A percentile compares a stretch with the other conserved stretches of the same genome.
Evolutionary conservation across 2,113 vertebrate genomes (phyloP).

Genomic region (Dolichallabes microphthalmus): DNA sequence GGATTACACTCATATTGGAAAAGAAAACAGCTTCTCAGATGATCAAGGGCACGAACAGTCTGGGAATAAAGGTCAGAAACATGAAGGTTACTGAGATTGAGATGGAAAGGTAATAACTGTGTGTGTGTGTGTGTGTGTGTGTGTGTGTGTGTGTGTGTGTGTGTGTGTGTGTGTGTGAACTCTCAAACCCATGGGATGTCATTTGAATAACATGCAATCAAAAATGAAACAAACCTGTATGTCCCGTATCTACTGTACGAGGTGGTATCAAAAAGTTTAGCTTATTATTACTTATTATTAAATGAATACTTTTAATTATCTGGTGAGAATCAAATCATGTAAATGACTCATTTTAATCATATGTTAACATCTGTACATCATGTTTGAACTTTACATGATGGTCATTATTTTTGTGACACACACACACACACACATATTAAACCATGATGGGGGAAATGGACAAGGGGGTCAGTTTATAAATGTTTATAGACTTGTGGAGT

Average conservation of each 20-base stretch:
- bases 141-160: conserved; percentile 53
- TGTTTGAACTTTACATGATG: conserved; percentile 52
- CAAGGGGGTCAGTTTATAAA: background rate
- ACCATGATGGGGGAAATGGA: too few relatives aligned
- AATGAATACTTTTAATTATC: background rate
- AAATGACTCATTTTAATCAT: background rate
- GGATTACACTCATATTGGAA: background rate
- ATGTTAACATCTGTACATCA: background rate
- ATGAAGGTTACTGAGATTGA: background rate
- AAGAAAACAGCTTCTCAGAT: conserved; percentile 21
- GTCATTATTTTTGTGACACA: background rate
- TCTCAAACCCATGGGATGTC: background rate
- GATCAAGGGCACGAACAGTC: background rate
- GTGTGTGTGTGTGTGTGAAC: conserved; percentile 9
- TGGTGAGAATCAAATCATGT: background rate
- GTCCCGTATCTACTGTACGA: too few relatives aligned
- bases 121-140: conserved; percentile 40
- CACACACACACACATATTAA: conserved; percentile 55
- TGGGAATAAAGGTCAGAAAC: background rate
- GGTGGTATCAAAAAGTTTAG: background rate
- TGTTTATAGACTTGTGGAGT: background rate
- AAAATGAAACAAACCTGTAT: background rate
- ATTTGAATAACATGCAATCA: background rate
- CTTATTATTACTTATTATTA: too few relatives aligned
- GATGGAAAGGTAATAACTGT: background rate